Percentiles rank a stretch among this genome's conserved stretches.
Conservation (phyloP, 2,113 vertebrate genomes). For the Sinocyclocheilus anshuiensis region DNA sequence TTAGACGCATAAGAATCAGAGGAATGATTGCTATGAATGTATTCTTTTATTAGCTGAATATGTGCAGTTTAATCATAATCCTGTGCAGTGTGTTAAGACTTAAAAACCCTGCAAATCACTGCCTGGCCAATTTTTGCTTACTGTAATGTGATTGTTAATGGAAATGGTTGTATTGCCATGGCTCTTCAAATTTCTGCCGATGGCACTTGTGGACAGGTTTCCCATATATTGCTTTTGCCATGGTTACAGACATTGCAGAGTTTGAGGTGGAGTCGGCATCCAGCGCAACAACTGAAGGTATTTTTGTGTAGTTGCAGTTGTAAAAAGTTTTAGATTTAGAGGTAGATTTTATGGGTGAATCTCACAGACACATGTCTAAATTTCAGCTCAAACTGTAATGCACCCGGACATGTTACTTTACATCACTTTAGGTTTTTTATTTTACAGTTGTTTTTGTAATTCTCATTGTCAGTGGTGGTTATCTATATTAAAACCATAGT, state of each 20-base stretch:
- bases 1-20: not conserved
- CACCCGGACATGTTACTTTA: not conserved
- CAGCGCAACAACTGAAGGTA: conserved; percentile 14
- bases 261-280: conserved; percentile 11
- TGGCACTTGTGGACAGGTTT: not conserved
- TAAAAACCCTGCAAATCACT: not conserved
- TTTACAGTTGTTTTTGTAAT: not conserved
- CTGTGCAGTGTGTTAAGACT: conserved; percentile 2
- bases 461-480: not conserved
- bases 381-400: not conserved
- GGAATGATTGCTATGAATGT: not conserved
- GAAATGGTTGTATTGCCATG: not conserved
- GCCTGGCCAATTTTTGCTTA: not conserved
- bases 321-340: not conserved
- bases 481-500: not conserved
- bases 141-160: not conserved
- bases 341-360: not conserved
- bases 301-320: not conserved
- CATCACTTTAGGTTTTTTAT: not conserved
- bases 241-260: conserved; percentile 38
- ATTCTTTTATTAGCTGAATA: not conserved
- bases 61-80: conserved; percentile 27
- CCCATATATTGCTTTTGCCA: conserved; percentile 30
- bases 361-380: not conserved
- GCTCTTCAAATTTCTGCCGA: conserved; percentile 4